Base-by-base conservation (phyloP, 2,797 vertebrate species). In the Pantherophis vulpinus region DNA sequence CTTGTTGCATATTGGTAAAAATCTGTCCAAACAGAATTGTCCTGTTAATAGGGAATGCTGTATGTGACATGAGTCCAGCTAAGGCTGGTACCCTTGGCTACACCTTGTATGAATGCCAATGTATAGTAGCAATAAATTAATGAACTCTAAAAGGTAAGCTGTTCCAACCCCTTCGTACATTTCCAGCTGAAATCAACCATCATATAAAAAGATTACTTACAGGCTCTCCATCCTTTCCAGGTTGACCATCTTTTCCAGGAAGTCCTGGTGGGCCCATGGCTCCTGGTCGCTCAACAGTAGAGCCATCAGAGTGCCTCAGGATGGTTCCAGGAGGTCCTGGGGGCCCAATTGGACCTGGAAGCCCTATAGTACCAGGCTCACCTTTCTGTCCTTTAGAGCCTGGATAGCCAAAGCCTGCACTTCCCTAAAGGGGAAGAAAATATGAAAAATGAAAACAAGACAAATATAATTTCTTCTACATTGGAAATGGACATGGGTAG, bases 151-250 rank as follows among this genome's bases (percentile, higher is more conserved):
- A 2, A 32, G 27, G n/a, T 14, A 55, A 90, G 29, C 20, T 16
- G 9, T 66, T 47, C 25, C 59, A 66, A 86, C 54, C n/a, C 42
- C 59, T 37, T 54, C 12, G 6, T 56, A 6, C 47, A 54, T 42
- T 86, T 29, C 9, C 29, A 83, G 2, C 20, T 74, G 86, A 56
- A 83, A 51, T 42, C n/a, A 93, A 60, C 10, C 18, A 16, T 32
- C 88, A 3, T 47, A 29, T 86, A 12, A 86, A 14, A 42, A 27
- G 0, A 27, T 0, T 0, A 98, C 99, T 98, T 91, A 99, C 99
- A 0, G 98, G 98, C 94, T 99, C 98, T 54, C 99, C 99, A 0
- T 99, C 98, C 63, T 95, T 97, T 96, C 99, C 99, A 0, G 98
- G 74, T 86, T 96, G 6, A 0, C 99, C 99, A 0, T 98, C 94